phyloP scores from a whole-genome alignment of 2,113 vertebrate genomes.

The Thamnophis sirtalis region DNA sequence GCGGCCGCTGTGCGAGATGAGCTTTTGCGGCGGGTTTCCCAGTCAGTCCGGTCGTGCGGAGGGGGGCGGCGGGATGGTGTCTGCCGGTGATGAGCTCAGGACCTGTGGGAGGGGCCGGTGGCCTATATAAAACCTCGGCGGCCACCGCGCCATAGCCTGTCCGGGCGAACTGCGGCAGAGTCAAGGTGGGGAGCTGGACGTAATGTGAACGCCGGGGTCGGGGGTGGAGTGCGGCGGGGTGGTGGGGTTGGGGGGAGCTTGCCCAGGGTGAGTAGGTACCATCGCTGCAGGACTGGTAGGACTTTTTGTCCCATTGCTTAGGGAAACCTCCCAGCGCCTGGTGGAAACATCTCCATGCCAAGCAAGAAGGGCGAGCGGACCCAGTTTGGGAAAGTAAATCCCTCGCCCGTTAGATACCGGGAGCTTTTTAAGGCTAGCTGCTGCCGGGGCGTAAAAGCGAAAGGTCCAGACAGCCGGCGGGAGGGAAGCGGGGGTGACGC shows the following conservation, averaged over 20 bases:
- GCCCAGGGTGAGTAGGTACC: neutral
- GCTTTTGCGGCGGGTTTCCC: neutral
- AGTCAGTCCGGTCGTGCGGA: neutral
- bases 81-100: neutral
- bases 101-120: neutral
- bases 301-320: neutral
- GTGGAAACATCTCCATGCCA: neutral
- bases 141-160: neutral
- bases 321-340: neutral
- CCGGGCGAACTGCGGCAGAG: neutral
- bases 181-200: neutral
- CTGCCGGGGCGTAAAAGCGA: neutral
- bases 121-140: neutral
- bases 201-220: neutral
- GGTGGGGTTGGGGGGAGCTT: neutral
- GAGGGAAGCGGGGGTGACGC: neutral
- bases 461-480: neutral
- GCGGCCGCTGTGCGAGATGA: neutral
- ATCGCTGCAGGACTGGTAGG: neutral
- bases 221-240: too few species aligned
- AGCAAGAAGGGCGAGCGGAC: neutral
- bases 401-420: neutral
- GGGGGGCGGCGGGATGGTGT: neutral
- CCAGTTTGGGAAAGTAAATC: neutral
- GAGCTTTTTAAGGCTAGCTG: neutral